phyloP scores from a whole-genome alignment of 2,888 invertebrate species.

The Hirtodrosophila alboralis region DNA sequence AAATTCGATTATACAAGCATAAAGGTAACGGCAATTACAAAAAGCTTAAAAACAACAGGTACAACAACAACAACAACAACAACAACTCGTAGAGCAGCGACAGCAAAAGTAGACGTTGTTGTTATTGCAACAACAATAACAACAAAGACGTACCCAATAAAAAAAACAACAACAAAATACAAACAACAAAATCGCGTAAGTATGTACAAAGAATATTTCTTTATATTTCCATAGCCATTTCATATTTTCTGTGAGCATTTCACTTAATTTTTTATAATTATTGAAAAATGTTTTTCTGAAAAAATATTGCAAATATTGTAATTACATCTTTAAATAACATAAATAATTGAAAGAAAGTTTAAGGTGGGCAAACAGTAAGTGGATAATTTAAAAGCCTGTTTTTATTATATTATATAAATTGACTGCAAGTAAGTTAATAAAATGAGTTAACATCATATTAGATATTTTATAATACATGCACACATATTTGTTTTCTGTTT shows the following conservation, averaged over 20 bases:
- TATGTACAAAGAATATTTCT: slow-evolving; percentile 24
- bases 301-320: too few species aligned
- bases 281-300: too few species aligned
- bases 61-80: slow-evolving; percentile 17
- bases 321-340: too few species aligned
- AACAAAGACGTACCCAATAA: slow-evolving; percentile 11
- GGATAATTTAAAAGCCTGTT: too few species aligned
- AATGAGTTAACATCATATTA: neutral
- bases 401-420: neutral
- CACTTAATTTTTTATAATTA: too few species aligned
- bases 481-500: too few species aligned
- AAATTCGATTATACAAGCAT: slow-evolving; percentile 4
- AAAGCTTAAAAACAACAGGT: slow-evolving; percentile 28
- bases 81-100: slow-evolving; percentile 33
- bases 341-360: too few species aligned
- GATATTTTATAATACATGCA: too few species aligned
- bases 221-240: too few species aligned
- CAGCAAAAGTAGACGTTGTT: slow-evolving; percentile 26
- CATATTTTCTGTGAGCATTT: too few species aligned
- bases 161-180: slow-evolving; percentile 32
- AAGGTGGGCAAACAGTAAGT: too few species aligned
- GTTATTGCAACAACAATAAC: slow-evolving; percentile 38
- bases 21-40: slow-evolving; percentile 21
- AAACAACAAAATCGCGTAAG: slow-evolving; percentile 64
- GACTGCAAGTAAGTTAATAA: neutral